Base-by-base conservation (phyloP, 2,113 vertebrate species). In the Coryphaenoides rupestris region DNA sequence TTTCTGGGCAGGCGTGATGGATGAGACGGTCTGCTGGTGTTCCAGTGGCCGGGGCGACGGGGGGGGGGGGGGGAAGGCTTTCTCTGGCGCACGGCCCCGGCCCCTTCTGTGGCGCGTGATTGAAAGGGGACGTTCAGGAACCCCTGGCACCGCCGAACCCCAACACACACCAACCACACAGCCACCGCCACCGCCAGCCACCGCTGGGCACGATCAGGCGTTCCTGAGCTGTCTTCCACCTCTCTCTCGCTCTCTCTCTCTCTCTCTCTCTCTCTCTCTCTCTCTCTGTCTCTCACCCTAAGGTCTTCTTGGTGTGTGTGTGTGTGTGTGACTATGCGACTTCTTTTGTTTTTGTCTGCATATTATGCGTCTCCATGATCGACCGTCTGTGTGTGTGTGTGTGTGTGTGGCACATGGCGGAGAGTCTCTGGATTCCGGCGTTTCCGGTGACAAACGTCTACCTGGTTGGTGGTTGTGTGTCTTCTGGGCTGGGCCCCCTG, bases 131-230 rank as follows among this genome's bases (percentile, higher is more conserved):
- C 12, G 55, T 70, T 46, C 63, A 72, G 46, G 58, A 70, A n/a
- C n/a, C 74, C 21, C 40, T 74, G 70, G 59, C 68, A 69, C 26
- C 66, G n/a, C n/a, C n/a, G n/a, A n/a, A n/a, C n/a, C n/a, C n/a
- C n/a, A n/a, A n/a, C n/a, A n/a, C n/a, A n/a, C n/a, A n/a, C n/a
- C n/a, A n/a, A n/a, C n/a, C n/a, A n/a, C n/a, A n/a, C n/a, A 70
- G n/a, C n/a, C 74, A n/a, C 40, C 72, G 70, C 56, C 68, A 69
- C 26, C 66, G 47, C 15, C 4, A 9, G 15, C 66, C 65, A 66
- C 49, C 53, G n/a, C 0, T 2, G 58, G 55, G 62, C 58, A 12
- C 46, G 47, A 61, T 19, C 49, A 61, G 55, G 46, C n/a, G 54
- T 17, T 50, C 69, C 40, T 57, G 57, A 55, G 66, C 19, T 47